These are phyloP conservation scores for Pyrgilauda ruficollis DNA, from an alignment of 2,113 vertebrate species.

Conservation along the genomic window DNA sequence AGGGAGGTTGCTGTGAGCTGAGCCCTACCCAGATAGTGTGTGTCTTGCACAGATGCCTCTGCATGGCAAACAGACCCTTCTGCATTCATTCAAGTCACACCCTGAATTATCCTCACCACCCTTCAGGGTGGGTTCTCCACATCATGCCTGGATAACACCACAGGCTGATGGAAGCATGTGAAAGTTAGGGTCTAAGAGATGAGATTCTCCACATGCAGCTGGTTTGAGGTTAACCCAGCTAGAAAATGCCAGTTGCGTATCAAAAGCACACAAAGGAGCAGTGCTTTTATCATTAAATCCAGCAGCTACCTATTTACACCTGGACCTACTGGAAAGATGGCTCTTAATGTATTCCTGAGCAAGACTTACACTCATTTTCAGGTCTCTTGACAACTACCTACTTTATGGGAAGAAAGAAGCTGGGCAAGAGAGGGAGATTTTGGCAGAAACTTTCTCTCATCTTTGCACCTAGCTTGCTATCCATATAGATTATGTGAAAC, in stretches of 20 bases:
- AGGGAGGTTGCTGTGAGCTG: not conserved
- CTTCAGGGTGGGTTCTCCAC: not conserved
- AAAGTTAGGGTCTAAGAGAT: not conserved
- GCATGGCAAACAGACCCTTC: not conserved
- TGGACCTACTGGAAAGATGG: not conserved
- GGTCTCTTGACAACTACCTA: not conserved
- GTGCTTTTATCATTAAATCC: not conserved
- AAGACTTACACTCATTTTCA: not conserved
- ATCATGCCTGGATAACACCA: not conserved
- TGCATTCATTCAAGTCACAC: not conserved
- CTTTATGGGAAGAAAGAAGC: not conserved
- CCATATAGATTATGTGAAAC: not conserved
- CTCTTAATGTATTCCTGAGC: not conserved
- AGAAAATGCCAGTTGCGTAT: not conserved
- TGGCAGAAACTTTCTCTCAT: not conserved
- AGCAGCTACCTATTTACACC: not conserved
- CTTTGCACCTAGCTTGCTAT: not conserved
- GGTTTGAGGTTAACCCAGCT: not conserved
- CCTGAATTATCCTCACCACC: not conserved
- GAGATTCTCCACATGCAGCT: not conserved
- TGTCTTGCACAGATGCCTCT: not conserved
- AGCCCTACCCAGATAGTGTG: not conserved
- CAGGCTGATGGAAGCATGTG: not conserved
- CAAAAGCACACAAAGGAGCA: not conserved
- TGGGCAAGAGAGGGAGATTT: not conserved